Conservation (phyloP, 2,888 invertebrate species). For the Chloromyia formosa region DNA sequence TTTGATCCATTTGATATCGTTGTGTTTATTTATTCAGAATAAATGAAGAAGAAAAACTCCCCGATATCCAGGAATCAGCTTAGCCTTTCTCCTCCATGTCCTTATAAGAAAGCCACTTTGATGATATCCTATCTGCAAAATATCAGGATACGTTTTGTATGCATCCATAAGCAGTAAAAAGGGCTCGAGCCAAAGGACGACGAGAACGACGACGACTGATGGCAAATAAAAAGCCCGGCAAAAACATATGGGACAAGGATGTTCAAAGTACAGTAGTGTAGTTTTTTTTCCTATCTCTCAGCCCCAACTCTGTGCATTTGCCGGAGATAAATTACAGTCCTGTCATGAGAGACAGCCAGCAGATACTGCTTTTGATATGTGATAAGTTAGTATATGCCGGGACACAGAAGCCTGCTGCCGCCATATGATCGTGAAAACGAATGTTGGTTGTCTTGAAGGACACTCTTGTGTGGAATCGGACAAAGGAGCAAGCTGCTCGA, state of each 20-base stretch:
- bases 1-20: conserved; percentile 25
- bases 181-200: too few relatives aligned
- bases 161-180: too few relatives aligned
- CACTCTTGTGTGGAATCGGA: too few relatives aligned
- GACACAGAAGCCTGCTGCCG: too few relatives aligned
- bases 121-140: conserved; percentile 26
- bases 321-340: conserved; percentile 41
- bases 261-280: background rate
- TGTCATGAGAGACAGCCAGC: conserved; percentile 38
- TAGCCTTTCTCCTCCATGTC: background rate
- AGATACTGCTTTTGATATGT: conserved; percentile 44
- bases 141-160: conserved; percentile 5
- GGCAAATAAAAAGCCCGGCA: background rate
- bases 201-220: too few relatives aligned
- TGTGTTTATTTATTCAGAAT: conserved; percentile 12
- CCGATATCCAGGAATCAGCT: conserved; percentile 5
- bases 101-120: conserved; percentile 23
- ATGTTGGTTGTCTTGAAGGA: too few relatives aligned
- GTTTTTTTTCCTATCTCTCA: conserved; percentile 15
- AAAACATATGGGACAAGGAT: background rate
- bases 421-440: conserved; percentile 19
- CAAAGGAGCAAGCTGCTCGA: too few relatives aligned
- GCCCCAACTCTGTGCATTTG: too few relatives aligned
- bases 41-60: conserved; percentile 11
- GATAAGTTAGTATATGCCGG: conserved; percentile 36